Percentiles rank a stretch among this genome's conserved stretches.
phyloP scores from a whole-genome alignment of 2,797 vertebrate species.

The Eupleurogrammus muticus region DNA sequence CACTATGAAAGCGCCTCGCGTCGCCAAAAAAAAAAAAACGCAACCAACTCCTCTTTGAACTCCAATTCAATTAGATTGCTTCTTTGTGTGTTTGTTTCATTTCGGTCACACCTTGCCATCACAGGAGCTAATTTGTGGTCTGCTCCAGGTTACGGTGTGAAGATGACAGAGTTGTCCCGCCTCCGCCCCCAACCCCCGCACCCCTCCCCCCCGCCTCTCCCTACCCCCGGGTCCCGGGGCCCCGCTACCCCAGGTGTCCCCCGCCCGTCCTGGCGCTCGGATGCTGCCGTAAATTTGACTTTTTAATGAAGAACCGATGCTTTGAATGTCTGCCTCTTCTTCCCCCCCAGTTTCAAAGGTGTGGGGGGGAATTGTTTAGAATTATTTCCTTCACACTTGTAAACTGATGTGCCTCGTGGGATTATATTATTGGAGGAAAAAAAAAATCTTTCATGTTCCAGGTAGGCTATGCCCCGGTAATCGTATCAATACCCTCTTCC shows the following conservation, averaged over 20 bases:
- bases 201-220: constrained; percentile 16
- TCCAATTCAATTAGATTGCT: constrained; percentile 82
- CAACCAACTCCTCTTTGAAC: constrained; percentile 78
- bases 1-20: constrained; percentile 67
- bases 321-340: constrained; percentile 79
- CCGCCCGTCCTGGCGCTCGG: constrained; percentile 61
- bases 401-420: constrained; percentile 83
- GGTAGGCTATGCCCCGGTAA: constrained; percentile 80
- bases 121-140: constrained; percentile 83
- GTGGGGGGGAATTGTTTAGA: constrained; percentile 79
- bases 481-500: constrained; percentile 82
- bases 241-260: constrained; percentile 80
- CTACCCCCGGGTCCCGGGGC: constrained; percentile 61
- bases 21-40: constrained; percentile 56
- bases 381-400: constrained; percentile 80
- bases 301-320: constrained; percentile 82
- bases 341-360: constrained; percentile 74
- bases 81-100: constrained; percentile 84
- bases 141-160: constrained; percentile 84
- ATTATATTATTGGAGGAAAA: constrained; percentile 78
- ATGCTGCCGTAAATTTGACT: constrained; percentile 82
- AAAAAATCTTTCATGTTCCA: constrained; percentile 83
- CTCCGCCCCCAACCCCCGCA: constrained; percentile 16
- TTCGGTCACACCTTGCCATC: constrained; percentile 84
- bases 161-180: constrained; percentile 79